Evolutionary conservation across 2,113 vertebrate species (phyloP).

Genomic region (Hyla sarda): DNA sequence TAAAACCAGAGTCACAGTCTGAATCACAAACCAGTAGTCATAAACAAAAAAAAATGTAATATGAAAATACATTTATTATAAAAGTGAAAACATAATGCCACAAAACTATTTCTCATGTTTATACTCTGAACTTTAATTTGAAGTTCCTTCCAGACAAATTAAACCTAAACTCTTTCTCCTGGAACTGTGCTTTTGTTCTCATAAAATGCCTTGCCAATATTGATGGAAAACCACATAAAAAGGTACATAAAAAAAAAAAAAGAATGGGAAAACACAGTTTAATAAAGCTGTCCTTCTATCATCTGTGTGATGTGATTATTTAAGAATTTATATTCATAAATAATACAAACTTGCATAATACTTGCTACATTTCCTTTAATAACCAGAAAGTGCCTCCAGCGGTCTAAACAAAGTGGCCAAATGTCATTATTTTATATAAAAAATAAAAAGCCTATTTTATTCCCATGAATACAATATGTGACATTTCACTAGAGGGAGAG

Average conservation of each 20-base stretch:
- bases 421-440: constrained; percentile 51
- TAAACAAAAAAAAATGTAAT: too few species aligned
- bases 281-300: constrained; percentile 53
- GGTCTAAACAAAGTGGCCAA: constrained; percentile 44
- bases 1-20: too few species aligned
- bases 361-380: constrained; percentile 40
- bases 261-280: constrained; percentile 16
- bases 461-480: constrained; percentile 41
- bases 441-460: constrained; percentile 34
- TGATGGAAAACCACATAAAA: constrained; percentile 21
- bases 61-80: neutral
- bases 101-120: too few species aligned
- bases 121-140: neutral
- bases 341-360: constrained; percentile 51
- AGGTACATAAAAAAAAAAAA: constrained; percentile 7
- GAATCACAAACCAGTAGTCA: too few species aligned
- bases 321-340: constrained; percentile 47
- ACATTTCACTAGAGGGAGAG: constrained; percentile 38
- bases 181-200: neutral
- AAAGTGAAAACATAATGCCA: neutral
- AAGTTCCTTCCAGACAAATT: neutral
- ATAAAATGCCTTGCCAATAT: neutral
- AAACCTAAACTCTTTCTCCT: neutral
- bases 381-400: constrained; percentile 52
- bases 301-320: constrained; percentile 47